A percentile compares a stretch with the other conserved stretches of the same genome.
Evolutionary conservation across 2,888 invertebrate species (phyloP).

Genomic region (Steinernema hermaphroditum): DNA sequence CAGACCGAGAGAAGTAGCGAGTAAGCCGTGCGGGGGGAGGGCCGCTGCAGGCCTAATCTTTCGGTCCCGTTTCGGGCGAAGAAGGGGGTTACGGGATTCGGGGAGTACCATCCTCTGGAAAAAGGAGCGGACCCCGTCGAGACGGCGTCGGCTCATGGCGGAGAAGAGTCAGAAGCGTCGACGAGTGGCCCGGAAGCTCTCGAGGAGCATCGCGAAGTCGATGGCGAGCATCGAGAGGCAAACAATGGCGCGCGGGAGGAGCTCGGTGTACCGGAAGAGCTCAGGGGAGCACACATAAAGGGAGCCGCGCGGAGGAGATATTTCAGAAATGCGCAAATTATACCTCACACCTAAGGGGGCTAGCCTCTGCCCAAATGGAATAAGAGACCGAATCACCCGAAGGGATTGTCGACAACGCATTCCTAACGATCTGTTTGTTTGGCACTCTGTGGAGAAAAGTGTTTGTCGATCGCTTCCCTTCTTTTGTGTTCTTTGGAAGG

Average conservation of each 20-base stretch:
- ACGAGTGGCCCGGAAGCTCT: background rate
- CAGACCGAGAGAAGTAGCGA: conserved; percentile 2
- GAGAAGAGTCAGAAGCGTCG: background rate
- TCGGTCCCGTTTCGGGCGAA: conserved; percentile 1
- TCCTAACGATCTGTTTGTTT: too few species aligned
- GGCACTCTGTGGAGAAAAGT: too few species aligned
- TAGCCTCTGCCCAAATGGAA: too few species aligned
- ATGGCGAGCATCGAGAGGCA: background rate
- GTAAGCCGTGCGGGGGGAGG: conserved; percentile 8
- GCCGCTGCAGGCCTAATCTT: conserved; percentile 13
- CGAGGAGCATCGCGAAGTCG: conserved; percentile 16
- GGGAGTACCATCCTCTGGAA: conserved; percentile 15
- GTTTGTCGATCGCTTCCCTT: too few species aligned
- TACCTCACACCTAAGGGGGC: too few species aligned
- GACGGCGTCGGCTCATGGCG: background rate
- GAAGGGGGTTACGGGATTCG: conserved; percentile 6
- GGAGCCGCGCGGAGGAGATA: too few species aligned
- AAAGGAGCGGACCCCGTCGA: conserved; percentile 2
- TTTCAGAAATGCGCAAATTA: too few species aligned
- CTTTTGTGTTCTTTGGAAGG: too few species aligned
- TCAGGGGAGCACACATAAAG: too few species aligned
- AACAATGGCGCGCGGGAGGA: conserved; percentile 3
- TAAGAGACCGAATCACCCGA: too few species aligned
- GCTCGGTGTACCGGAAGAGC: too few species aligned
- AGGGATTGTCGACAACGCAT: too few species aligned